phyloP scores from a whole-genome alignment of 2,113 vertebrate genomes.

The Microtus pennsylvanicus region DNA sequence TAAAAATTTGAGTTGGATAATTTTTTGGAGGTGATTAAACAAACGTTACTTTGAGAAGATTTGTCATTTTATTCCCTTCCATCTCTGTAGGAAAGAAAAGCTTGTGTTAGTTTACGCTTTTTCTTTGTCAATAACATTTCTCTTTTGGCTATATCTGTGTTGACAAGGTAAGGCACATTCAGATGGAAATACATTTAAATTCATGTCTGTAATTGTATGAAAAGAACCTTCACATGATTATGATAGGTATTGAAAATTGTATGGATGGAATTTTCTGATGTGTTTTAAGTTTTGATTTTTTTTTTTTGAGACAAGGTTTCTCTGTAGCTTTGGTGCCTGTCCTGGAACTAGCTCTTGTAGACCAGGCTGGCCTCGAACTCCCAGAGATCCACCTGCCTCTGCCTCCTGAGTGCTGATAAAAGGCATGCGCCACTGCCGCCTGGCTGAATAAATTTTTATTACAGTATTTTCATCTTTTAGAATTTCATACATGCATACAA shows the following conservation, averaged over 20 bases:
- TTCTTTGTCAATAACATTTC: not conserved
- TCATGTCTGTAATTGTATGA: not conserved
- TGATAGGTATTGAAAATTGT: not conserved
- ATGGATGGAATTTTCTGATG: not conserved
- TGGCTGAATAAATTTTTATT: not conserved
- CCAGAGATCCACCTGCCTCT: no score
- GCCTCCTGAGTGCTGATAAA: no score
- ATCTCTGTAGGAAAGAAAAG: constrained; percentile 21
- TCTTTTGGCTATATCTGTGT: not conserved
- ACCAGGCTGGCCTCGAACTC: no score
- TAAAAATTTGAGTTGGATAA: constrained; percentile 37
- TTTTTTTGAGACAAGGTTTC: no score
- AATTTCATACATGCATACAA: not conserved
- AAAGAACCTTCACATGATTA: not conserved
- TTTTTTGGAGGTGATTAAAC: constrained; percentile 23
- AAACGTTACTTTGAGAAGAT: not conserved
- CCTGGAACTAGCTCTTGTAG: no score
- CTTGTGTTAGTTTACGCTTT: not conserved
- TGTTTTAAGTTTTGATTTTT: not conserved
- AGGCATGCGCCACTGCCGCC: no score
- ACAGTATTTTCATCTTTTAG: not conserved
- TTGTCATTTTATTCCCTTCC: not conserved
- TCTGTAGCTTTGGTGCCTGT: no score
- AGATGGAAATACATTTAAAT: constrained; percentile 39
- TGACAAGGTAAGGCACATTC: not conserved